Evolutionary conservation across 2,888 invertebrate species (phyloP), one percentile per base, ranked within the genome.

Genomic region (Meteorus colon): DNA sequence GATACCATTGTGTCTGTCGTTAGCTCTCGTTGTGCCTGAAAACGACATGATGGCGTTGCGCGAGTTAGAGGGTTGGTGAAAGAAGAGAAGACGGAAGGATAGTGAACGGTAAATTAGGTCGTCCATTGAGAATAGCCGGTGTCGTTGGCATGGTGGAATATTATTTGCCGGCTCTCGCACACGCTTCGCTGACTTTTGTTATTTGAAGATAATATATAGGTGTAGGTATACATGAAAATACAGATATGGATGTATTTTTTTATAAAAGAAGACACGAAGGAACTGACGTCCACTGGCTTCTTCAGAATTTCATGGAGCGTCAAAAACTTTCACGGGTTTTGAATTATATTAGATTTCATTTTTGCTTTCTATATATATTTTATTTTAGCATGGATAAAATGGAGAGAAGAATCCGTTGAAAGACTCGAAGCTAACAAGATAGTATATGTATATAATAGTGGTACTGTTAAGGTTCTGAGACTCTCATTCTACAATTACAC

Each of bases 21-120:
- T 24, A 27, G 24, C 59, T 60, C 59, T 60, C 59, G 24, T 29
- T 60, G 59, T 27, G 59, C 29, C 59, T 27, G 31, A 31, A 29
- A 34, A 31, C 34, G 29, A 31, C 31, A 29, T 34, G 31, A 34
- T 63, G 63, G 16, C n/a, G 31, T 63, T 34, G 29, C 63, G 34
- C 31, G 31, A 31, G n/a, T 63, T 31, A 31, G 63, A 34, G 31
- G 29, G n/a, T 63, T 63, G 27, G 48, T 48, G 48, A 48, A 48
- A 48, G 48, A 48, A 48, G 48, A 48, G 48, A 48, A 48, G 48
- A n/a, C 16, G 48, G 48, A 48, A 48, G 48, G 48, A 48, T 48
- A 48, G 48, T 48, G 29, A 34, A 63, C 63, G 79, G 73, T 79
- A 80, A 81, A 81, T 81, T 81, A 78, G 80, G 79, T 81, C 78